Conservation (phyloP, 2,888 invertebrate species). For the Acronicta psi region DNA sequence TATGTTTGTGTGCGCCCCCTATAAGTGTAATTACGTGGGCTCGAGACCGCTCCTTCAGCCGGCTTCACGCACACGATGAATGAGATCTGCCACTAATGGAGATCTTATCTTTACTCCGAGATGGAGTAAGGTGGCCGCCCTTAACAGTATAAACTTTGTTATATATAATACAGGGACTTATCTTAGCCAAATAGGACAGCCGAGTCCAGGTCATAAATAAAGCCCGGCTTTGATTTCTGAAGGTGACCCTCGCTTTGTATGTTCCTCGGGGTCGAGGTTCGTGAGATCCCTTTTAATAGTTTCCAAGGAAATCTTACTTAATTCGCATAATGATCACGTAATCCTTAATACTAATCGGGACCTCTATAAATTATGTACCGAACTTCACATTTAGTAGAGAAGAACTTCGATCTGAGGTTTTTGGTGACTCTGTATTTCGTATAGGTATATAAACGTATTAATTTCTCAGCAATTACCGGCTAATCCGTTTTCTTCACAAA, state of each 20-base stretch:
- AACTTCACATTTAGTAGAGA: conserved; percentile 59
- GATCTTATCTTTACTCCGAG: conserved; percentile 82
- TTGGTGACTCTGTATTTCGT: conserved; percentile 50
- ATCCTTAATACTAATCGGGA: conserved; percentile 72
- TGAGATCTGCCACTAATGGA: conserved; percentile 84
- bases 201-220: conserved; percentile 85
- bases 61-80: conserved; percentile 81
- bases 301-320: conserved; percentile 79
- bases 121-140: conserved; percentile 81
- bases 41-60: conserved; percentile 67
- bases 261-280: conserved; percentile 75
- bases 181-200: conserved; percentile 77
- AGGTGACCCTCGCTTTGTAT: conserved; percentile 79
- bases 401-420: conserved; percentile 42
- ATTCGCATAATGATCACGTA: conserved; percentile 81
- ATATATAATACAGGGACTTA: conserved; percentile 82
- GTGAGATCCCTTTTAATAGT: conserved; percentile 83
- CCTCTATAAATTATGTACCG: conserved; percentile 66
- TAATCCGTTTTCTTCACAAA: conserved; percentile 82
- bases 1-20: conserved; percentile 68
- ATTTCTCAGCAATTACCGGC: conserved; percentile 74
- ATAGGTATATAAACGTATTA: conserved; percentile 62
- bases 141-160: conserved; percentile 82
- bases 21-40: conserved; percentile 77
- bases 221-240: conserved; percentile 84